Base-by-base conservation (phyloP, 2,797 vertebrate species). In the Parotocinclus haroldoi region DNA sequence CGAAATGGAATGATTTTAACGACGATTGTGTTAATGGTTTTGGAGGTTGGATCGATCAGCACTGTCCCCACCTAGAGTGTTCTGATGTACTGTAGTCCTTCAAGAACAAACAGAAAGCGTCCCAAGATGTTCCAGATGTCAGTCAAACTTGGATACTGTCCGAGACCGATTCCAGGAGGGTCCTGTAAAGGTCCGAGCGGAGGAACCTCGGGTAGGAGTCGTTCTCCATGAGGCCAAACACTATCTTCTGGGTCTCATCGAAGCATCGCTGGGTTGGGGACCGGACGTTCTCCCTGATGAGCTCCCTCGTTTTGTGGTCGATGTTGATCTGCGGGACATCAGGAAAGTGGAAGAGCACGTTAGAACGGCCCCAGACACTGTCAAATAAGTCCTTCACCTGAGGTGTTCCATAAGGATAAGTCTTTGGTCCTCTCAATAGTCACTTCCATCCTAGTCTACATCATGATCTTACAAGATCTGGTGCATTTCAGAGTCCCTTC, bases 121-220 rank as follows among this genome's bases (percentile, higher is more conserved):
- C 12, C 10, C 39, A 14, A 5, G 13, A 10, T 40, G 3, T 57
- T 49, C 7, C 13, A 0, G 4, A 53, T 0, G 7, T 39, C 40
- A 9, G 27, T 82, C 72, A 86, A 65, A 73, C 62, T 36, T 71
- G 76, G 40, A 70, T 63, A 0, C 80, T 65, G 14, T 83, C 65
- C 10, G 80, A 78, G 4, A 69, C 65, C 5, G 82, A 88, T 57
- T 85, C 80, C 69, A 90, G 59, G 62, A 96, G 78, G 60, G 83
- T 82, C 75, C 79, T 84, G 75, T 93, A 94, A 69, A 93, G 74
- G 74, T 93, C 86, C 1, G 92, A 94, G 64, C 84, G 85, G 16
- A 94, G 86, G 77, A 96, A 94, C 68, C 86, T 74, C 17, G 92
- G 91, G 52, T 94, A 96, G 1, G 93, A 95, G 84, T 96, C 93